Base-by-base conservation (phyloP, 2,113 vertebrate genomes). In the Heliornis fulica region DNA sequence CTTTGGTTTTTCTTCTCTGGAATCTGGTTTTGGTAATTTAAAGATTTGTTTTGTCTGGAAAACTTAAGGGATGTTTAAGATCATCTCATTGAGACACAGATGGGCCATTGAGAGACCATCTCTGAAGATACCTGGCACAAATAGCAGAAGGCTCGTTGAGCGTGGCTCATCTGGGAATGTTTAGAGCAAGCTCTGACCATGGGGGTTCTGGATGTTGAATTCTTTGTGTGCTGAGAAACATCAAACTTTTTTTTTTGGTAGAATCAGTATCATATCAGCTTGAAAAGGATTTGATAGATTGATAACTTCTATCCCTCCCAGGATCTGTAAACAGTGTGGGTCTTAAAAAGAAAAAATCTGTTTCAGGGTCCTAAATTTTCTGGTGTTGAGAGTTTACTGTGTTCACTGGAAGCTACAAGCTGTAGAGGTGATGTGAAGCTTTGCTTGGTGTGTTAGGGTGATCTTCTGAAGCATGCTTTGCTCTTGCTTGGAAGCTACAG, bases 21-120 rank as follows among this genome's bases (percentile, higher is more conserved):
- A 65, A 75, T 60, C 21, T 63, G 0, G 63, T 50, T 77, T 70
- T 40, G 57, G 9, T 6, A 76, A 7, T 57, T 21, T 48, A 50
- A 89, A 69, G 28, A 7, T 72, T 36, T 75, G 13, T 0, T 82
- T 71, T 83, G 21, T 66, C 21, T 56, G 38, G 50, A 74, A 64
- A 85, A 7, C 16, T 60, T 51, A 23, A 10, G 60, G 53, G 10
- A 74, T 20, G 26, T 63, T 59, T 6, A 46, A 26, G 51, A 59
- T 66, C 3, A 11, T 8, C 21, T 1, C 1, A 13, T 23, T 75
- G 22, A 51, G 68, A 53, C 6, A 31, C 5, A 65, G 38, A 48
- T 48, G 10, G 77, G 21, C 18, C 25, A 9, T 28, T 0, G 2
- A 66, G 38, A 50, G 3, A 45, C 9, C 2, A 4, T 54, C 9